Conservation (phyloP, 2,888 invertebrate genomes). For the Drosophila longiperda region DNA sequence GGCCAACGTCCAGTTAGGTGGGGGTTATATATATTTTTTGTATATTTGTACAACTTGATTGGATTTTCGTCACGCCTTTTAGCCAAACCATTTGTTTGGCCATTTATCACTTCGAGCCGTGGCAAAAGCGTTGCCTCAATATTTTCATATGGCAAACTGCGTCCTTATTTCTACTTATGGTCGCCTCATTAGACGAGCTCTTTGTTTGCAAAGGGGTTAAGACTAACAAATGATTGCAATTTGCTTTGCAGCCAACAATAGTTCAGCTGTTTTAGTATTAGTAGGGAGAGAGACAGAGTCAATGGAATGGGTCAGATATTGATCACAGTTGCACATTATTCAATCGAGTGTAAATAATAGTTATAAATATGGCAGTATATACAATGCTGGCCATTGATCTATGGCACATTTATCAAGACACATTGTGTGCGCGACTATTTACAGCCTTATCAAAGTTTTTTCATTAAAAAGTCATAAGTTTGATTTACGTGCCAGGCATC, state of each 20-base stretch:
- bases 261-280: conserved; percentile 14
- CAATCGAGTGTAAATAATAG: conserved; percentile 81
- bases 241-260: conserved; percentile 49
- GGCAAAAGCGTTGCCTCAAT: conserved; percentile 26
- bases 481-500: conserved; percentile 70
- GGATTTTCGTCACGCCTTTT: conserved; percentile 80
- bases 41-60: conserved; percentile 77
- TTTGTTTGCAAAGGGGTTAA: conserved; percentile 71
- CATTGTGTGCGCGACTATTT: conserved; percentile 12
- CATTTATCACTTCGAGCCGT: conserved; percentile 61
- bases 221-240: conserved; percentile 71
- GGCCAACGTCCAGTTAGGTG: conserved; percentile 19
- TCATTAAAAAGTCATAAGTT: conserved; percentile 72
- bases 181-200: conserved; percentile 63
- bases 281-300: neutral
- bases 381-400: conserved; percentile 37
- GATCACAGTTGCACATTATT: conserved; percentile 64
- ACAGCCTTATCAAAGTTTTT: conserved; percentile 40
- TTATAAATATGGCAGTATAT: conserved; percentile 57
- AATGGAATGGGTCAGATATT: conserved; percentile 6
- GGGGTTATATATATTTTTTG: conserved; percentile 49
- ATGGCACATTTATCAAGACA: conserved; percentile 29
- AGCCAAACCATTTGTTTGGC: conserved; percentile 38
- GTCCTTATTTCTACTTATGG: conserved; percentile 46
- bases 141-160: conserved; percentile 46